Evolutionary conservation across 2,113 vertebrate genomes (phyloP).

Genomic region (Pungitius pungitius): DNA sequence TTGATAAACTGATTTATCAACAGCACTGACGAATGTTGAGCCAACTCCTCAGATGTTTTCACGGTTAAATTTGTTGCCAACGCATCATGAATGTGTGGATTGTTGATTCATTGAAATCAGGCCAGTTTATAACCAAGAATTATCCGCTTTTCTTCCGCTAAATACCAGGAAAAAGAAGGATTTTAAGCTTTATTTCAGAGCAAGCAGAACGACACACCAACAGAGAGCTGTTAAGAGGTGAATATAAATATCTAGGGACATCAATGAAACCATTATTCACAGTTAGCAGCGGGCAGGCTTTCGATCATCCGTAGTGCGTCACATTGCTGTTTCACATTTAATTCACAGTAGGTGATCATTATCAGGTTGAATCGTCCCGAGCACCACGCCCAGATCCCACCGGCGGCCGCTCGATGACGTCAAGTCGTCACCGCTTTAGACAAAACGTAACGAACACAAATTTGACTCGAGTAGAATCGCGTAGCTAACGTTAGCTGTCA

Average conservation of each 20-base stretch:
- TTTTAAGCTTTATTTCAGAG: not conserved
- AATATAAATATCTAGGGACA: not conserved
- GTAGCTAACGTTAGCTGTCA: no score
- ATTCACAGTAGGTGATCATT: no score
- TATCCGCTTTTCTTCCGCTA: not conserved
- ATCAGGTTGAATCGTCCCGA: no score
- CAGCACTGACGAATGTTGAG: not conserved
- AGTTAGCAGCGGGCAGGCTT: no score
- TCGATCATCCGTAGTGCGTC: no score
- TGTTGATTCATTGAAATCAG: not conserved
- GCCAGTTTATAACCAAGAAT: not conserved
- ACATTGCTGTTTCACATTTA: no score
- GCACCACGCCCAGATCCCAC: constrained; percentile 17
- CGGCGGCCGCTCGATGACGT: not conserved
- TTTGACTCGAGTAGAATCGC: not conserved
- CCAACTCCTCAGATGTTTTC: not conserved
- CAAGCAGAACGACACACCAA: not conserved
- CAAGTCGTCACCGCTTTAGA: not conserved
- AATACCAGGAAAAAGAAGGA: not conserved
- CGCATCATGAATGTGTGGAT: not conserved
- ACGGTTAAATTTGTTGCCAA: not conserved
- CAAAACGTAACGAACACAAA: not conserved
- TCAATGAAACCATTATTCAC: not conserved
- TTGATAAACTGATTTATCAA: not conserved
- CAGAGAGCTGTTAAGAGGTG: not conserved